These are phyloP conservation scores for Oryzias sinensis DNA, from an alignment of 2,797 vertebrate genomes.

Conservation along the genomic window DNA sequence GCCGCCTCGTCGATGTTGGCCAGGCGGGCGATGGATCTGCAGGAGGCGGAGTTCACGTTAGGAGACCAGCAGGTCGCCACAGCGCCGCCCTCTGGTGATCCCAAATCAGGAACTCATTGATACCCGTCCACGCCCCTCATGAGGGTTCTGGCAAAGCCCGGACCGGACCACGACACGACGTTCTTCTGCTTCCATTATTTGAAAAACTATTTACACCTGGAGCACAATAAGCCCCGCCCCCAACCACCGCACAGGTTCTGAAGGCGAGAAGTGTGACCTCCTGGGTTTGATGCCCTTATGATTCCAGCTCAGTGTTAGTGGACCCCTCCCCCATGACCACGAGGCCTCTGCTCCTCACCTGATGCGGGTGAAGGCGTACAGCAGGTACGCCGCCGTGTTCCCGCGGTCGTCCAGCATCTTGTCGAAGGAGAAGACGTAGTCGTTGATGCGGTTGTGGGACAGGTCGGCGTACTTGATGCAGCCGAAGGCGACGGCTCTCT, in stretches of 20 bases:
- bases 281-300: not conserved
- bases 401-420: slow-evolving; percentile 98
- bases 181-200: too few relatives aligned
- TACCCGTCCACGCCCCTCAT: too few relatives aligned
- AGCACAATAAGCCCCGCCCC: too few relatives aligned
- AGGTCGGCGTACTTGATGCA: slow-evolving; percentile 97
- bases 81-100: too few relatives aligned
- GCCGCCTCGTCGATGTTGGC: slow-evolving; percentile 84
- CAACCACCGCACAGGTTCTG: too few relatives aligned
- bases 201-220: too few relatives aligned
- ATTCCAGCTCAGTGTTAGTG: not conserved
- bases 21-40: slow-evolving; percentile 91
- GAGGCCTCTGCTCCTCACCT: slow-evolving; percentile 69
- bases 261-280: too few relatives aligned
- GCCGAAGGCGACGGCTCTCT: slow-evolving; percentile 89
- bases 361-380: slow-evolving; percentile 96
- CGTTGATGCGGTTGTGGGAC: slow-evolving; percentile 94
- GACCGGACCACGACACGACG: too few relatives aligned
- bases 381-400: slow-evolving; percentile 94
- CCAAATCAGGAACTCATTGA: too few relatives aligned
- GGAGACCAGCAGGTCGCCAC: accelerated
- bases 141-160: too few relatives aligned
- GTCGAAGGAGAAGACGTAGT: slow-evolving; percentile 97
- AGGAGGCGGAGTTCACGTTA: not conserved
- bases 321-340: not conserved